Evolutionary conservation across 1,140 invertebrate genomes (phyloP).

Genomic region (Eciton burchellii): DNA sequence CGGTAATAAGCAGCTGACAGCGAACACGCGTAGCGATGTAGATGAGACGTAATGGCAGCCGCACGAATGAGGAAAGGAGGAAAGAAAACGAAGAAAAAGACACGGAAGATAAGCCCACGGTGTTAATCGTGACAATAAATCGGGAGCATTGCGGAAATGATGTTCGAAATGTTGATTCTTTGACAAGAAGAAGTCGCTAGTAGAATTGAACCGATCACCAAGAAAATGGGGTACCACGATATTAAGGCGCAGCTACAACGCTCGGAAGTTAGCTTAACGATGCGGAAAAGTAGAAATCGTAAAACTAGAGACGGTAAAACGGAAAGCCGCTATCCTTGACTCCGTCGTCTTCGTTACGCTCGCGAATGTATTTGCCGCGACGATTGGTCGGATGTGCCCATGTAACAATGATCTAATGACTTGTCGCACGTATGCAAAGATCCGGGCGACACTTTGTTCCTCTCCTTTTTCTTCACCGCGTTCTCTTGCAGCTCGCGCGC

Average conservation of each 20-base stretch:
- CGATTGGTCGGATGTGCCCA: constrained; percentile 58
- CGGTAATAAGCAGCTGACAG: background rate
- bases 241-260: background rate
- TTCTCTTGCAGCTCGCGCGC: constrained; percentile 24
- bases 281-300: constrained; percentile 1
- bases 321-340: constrained; percentile 83
- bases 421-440: constrained; percentile 48
- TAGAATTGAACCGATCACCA: background rate
- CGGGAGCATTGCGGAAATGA: no score
- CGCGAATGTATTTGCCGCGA: constrained; percentile 50
- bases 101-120: no score
- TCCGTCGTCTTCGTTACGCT: constrained; percentile 74
- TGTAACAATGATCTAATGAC: constrained; percentile 71
- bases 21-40: background rate
- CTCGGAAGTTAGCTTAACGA: constrained; percentile 28
- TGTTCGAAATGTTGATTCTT: no score
- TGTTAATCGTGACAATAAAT: no score
- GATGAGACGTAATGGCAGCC: background rate
- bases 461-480: constrained; percentile 49
- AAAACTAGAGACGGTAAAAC: constrained; percentile 53
- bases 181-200: no score
- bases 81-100: background rate
- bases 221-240: background rate
- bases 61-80: background rate
- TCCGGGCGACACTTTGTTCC: background rate